Conservation (phyloP, 2,888 invertebrate genomes). For the Xestia rhomboidea region DNA sequence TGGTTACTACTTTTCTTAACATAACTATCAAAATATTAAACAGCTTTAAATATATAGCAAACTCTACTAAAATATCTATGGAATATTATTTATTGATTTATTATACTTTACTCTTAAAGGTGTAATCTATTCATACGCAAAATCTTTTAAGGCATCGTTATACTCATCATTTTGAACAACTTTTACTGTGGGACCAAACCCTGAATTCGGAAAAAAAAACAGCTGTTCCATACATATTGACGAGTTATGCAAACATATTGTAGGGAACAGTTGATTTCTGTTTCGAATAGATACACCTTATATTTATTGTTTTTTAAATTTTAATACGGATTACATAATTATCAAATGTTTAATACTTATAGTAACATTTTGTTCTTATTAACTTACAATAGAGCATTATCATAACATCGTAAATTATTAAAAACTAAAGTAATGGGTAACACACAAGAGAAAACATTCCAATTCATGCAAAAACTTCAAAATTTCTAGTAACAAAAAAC, state of each 20-base stretch:
- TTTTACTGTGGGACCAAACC: too few species aligned
- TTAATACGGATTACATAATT: neutral
- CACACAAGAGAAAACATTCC: neutral
- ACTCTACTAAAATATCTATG: conserved; percentile 20
- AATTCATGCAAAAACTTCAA: conserved; percentile 20
- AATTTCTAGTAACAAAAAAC: neutral
- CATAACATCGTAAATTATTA: neutral
- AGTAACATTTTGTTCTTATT: neutral
- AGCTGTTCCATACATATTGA: too few species aligned
- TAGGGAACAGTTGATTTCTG: too few species aligned
- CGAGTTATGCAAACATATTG: too few species aligned
- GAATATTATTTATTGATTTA: neutral
- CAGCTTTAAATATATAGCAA: conserved; percentile 32
- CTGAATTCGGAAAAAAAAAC: too few species aligned
- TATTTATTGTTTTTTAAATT: neutral
- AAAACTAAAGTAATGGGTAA: conserved; percentile 8
- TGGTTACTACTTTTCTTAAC: conserved; percentile 48
- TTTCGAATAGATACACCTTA: too few species aligned
- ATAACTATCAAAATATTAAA: conserved; percentile 25
- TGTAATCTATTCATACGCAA: too few species aligned
- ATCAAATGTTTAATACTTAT: neutral
- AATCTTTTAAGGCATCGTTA: too few species aligned
- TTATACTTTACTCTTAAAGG: neutral
- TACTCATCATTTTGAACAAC: too few species aligned
- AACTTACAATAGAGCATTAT: conserved; percentile 16